Percentiles rank a stretch among this genome's conserved stretches.
Conservation (phyloP, 2,888 invertebrate genomes). For the Hofmannophila pseudospretella region DNA sequence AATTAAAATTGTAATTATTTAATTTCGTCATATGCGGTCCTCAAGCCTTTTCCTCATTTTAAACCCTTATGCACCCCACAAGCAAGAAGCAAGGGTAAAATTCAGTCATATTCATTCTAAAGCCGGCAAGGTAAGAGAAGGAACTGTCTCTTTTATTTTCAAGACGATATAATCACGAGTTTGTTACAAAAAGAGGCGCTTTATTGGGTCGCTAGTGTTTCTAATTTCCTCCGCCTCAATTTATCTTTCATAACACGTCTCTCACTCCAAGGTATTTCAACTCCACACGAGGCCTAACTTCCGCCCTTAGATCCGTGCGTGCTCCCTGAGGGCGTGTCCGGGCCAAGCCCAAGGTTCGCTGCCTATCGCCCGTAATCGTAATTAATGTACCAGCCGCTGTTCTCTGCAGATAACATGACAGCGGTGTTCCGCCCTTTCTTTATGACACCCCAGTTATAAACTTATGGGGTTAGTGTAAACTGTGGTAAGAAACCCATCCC, state of each 20-base stretch:
- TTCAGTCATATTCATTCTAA: no score
- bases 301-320: constrained; percentile 26
- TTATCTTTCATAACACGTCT: neutral
- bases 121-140: no score
- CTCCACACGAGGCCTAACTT: constrained; percentile 18
- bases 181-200: no score
- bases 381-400: constrained; percentile 39
- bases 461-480: constrained; percentile 11
- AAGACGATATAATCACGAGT: no score
- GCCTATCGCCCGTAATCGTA: constrained; percentile 37
- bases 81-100: no score
- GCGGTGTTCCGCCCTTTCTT: constrained; percentile 32
- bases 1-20: no score
- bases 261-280: neutral
- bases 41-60: no score
- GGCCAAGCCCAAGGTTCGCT: constrained; percentile 1
- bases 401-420: constrained; percentile 15
- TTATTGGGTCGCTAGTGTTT: no score
- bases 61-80: no score
- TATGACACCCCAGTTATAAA: constrained; percentile 41
- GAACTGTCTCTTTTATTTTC: no score
- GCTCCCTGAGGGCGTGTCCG: constrained; percentile 29
- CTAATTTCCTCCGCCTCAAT: neutral
- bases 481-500: constrained; percentile 2
- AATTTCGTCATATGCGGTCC: no score